Evolutionary conservation across 1,140 invertebrate genomes (phyloP), one percentile per base, ranked within the genome.

Genomic region (Cotesia typhae): DNA sequence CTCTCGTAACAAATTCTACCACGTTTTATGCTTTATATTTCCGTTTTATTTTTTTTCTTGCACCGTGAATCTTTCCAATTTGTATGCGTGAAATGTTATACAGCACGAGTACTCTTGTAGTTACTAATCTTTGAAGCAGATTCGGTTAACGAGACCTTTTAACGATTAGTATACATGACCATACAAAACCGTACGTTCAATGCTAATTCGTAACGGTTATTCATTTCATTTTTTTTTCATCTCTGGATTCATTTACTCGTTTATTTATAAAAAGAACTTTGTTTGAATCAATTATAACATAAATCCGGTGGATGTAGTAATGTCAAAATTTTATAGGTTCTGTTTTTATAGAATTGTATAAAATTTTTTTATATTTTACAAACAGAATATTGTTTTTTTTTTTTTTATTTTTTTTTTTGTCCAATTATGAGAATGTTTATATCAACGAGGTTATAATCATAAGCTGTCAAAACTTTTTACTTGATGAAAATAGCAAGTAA

Each of bases 141-240:
- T 9, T 20, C 28, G 35, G 57, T 70, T 70, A 70, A 70, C 68
- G 68, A 70, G 59, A 36, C 51, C 68, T 47, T 36, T 52, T 63
- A 70, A 63, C 68, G 68, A 63, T 60, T 53, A 70, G 60, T 70
- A 60, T 38, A 28, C 14, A 28, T 28, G 20, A 55, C 53, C n/a
- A 37, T 59, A 5, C 55, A 28, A 9, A 4, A 55, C 53, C n/a
- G 55, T 59, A 5, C 55, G 52, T 59, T 28, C 53, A 4, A 35
- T 14, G 28, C 14, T 38, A 59, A 20, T 36, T 36, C 35, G 52
- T 20, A 37, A n/a, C 9, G n/a, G 28, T 1, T 55, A 68, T 59
- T 59, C 38, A 12, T 53, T 68, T n/a, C 20, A 20, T 36, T 37
- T 36, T 55, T 55, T 68, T 55, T 68, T 59, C 5, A 47, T 47